Percentiles rank a stretch among this genome's conserved stretches.
Evolutionary conservation across 2,797 vertebrate genomes (phyloP).

Genomic region (Hippocampus kuda): DNA sequence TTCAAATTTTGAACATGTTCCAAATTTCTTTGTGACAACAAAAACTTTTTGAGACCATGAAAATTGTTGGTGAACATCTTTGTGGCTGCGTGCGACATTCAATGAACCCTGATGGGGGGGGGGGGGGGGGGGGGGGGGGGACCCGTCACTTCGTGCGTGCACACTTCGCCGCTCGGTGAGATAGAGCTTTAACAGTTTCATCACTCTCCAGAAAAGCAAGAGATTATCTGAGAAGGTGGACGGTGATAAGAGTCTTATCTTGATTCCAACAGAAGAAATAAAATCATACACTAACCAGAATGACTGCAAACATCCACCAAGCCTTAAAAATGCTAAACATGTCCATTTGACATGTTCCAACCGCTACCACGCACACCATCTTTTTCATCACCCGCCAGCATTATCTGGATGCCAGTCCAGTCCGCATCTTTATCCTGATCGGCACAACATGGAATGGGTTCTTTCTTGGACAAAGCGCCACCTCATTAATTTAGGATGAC

Average conservation of each 20-base stretch:
- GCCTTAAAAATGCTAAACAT: neutral
- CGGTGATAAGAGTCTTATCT: slow-evolving; percentile 28
- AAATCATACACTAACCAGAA: neutral
- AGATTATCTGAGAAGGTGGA: slow-evolving; percentile 29
- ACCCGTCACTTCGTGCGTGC: no score
- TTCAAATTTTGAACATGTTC: no score
- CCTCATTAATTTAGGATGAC: neutral
- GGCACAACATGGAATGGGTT: neutral
- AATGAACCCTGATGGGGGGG: no score
- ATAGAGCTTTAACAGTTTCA: slow-evolving; percentile 2
- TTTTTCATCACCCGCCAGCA: neutral
- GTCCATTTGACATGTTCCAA: neutral
- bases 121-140: no score
- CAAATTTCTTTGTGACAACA: no score
- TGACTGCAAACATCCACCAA: neutral
- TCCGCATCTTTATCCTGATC: neutral
- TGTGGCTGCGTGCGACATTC: no score
- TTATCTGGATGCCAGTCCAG: neutral
- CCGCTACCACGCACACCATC: neutral
- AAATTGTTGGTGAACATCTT: no score
- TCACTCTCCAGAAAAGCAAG: slow-evolving; percentile 25
- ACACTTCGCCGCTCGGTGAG: no score
- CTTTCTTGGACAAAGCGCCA: neutral
- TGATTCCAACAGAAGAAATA: slow-evolving; percentile 10
- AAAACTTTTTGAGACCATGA: no score